phyloP scores from a whole-genome alignment of 2,888 invertebrate species.

The Pediacus dermestoides region DNA sequence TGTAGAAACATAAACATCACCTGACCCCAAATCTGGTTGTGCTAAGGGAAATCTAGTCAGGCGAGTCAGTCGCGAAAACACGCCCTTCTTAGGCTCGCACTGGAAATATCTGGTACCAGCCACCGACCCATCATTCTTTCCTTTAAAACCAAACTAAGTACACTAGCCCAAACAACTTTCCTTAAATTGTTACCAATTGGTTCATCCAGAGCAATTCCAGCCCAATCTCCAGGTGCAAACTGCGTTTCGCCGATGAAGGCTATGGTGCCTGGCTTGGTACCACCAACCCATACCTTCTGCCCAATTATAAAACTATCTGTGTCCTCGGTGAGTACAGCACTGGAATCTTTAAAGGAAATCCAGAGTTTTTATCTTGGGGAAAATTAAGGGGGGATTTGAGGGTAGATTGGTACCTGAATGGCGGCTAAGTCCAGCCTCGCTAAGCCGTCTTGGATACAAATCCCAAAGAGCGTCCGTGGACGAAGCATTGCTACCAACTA shows the following conservation, averaged over 20 bases:
- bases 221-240: conserved; percentile 98
- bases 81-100: conserved; percentile 88
- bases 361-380: no score
- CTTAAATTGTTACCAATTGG: conserved; percentile 69
- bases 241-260: conserved; percentile 94
- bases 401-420: conserved; percentile 65
- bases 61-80: conserved; percentile 86
- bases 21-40: conserved; percentile 48
- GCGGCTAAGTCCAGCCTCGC: conserved; percentile 72
- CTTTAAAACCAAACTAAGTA: conserved; percentile 50
- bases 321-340: conserved; percentile 79
- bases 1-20: conserved; percentile 37
- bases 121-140: conserved; percentile 96
- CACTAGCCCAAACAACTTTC: neutral
- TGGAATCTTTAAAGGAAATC: conserved; percentile 64
- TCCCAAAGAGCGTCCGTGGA: conserved; percentile 74
- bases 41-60: conserved; percentile 70
- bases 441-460: conserved; percentile 67
- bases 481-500: conserved; percentile 60
- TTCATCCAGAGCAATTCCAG: conserved; percentile 93
- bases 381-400: no score
- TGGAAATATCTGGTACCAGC: conserved; percentile 90
- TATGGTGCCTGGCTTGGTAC: conserved; percentile 86
- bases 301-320: conserved; percentile 96
- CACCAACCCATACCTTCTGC: conserved; percentile 91